Evolutionary conservation across 2,113 vertebrate species (phyloP), one percentile per base, ranked within the genome.

Genomic region (Aythya baeri): DNA sequence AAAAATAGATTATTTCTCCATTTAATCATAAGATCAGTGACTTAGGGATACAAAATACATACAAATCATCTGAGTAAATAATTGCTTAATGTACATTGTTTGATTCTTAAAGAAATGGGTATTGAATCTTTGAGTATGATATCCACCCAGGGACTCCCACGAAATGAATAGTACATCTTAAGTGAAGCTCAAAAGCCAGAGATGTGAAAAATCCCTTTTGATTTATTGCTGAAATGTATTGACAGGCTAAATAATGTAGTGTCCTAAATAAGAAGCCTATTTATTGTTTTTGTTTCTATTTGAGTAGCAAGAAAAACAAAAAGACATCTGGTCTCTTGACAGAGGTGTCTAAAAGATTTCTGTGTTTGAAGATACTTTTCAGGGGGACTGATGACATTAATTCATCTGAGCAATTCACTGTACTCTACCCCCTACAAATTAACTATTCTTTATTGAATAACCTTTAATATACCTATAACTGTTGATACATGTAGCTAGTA

Each of bases 21-120:
- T 50, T 38, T 38, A 38, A 9, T 38, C 55, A 63, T 59, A 89
- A 80, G 52, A 55, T 62, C 46, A 71, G 52, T 36, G 66, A 52
- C 57, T 50, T 27, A 9, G 65, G 31, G 52, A 52, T 84, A 43
- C 70, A 55, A 58, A 89, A 78, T 36, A 71, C 46, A 72, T 58
- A 85, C 10, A 91, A 58, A 79, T 91, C 70, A 75, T 49, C 74
- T 82, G 71, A 87, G 52, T 84, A 83, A 89, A 82, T 58, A 92
- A 46, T 72, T 77, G 17, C 15, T 67, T 73, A 43, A 65, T 68
- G 17, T 36, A 65, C 75, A 13, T 34, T 55, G 58, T 75, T 91
- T 79, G 63, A 91, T 61, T 75, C 38, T 87, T 72, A 55, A 71
- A 72, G 68, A 70, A 84, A 43, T 22, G 71, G 38, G 59, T 83